These are phyloP conservation scores for Lamellibrachia luymesi DNA, from an alignment of 1,140 invertebrate species.

Conservation along the genomic window DNA sequence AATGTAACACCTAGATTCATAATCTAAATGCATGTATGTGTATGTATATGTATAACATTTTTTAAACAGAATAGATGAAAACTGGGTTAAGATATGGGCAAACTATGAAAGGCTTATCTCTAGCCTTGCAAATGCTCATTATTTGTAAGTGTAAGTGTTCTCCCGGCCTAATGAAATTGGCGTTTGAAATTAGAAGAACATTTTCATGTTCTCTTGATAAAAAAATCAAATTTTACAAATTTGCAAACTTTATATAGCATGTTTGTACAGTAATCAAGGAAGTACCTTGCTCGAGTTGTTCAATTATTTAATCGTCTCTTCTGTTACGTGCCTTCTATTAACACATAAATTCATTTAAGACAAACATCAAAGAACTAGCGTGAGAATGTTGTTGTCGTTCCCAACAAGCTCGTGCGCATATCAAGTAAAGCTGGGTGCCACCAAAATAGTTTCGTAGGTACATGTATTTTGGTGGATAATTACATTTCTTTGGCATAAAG, in stretches of 20 bases:
- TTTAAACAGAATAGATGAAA: no score
- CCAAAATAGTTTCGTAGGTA: neutral
- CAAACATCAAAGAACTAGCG: neutral
- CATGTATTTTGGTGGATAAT: neutral
- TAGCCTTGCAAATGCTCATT: no score
- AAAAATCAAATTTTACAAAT: neutral
- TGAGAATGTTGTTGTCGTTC: neutral
- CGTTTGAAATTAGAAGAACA: neutral
- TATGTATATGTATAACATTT: no score
- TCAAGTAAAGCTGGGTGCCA: neutral
- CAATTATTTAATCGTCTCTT: neutral
- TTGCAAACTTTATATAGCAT: neutral
- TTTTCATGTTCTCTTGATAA: neutral
- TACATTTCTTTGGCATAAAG: neutral
- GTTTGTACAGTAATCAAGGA: neutral
- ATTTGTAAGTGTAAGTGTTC: no score
- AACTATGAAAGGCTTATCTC: no score
- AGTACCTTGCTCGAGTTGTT: neutral
- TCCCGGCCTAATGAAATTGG: neutral
- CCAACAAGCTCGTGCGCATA: neutral
- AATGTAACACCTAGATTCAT: no score
- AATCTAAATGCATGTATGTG: no score
- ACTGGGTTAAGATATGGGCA: no score
- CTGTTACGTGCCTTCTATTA: neutral
- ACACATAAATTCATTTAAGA: neutral